phyloP scores from a whole-genome alignment of 2,113 vertebrate genomes.

The Sapayoa aenigma region DNA sequence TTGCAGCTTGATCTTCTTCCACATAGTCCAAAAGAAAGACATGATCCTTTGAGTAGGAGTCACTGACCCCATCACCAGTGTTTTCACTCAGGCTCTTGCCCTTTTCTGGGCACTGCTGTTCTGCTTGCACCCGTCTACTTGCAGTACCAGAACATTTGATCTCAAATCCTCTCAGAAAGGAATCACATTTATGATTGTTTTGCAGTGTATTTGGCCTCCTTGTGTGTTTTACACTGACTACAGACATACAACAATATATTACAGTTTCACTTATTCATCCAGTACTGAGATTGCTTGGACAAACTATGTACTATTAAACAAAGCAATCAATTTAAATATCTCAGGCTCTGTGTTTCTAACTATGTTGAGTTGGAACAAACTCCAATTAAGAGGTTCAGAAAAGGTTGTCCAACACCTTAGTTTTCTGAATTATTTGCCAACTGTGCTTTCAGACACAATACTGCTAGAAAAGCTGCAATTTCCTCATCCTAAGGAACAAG shows the following conservation, averaged over 20 bases:
- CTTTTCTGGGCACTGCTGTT: fast-evolving
- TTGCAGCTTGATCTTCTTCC: background rate
- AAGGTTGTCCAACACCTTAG: background rate
- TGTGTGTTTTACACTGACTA: background rate
- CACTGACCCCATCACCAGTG: fast-evolving
- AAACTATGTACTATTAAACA: background rate
- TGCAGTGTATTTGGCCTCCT: background rate
- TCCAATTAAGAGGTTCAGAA: background rate
- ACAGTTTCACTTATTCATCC: background rate
- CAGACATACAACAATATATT: background rate
- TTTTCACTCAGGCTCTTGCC: background rate
- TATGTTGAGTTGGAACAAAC: background rate
- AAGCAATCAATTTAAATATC: background rate
- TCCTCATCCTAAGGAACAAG: background rate
- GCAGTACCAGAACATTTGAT: background rate
- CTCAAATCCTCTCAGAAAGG: background rate
- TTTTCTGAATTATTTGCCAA: background rate
- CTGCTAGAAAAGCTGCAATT: background rate
- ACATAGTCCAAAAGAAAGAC: background rate
- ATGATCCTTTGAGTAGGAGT: background rate
- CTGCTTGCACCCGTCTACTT: background rate
- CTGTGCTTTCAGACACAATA: background rate
- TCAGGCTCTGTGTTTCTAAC: background rate
- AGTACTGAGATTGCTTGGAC: background rate
- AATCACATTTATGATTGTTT: fast-evolving